These are phyloP conservation scores for Vanessa atalanta DNA, from an alignment of 1,140 invertebrate species.

Conservation along the genomic window DNA sequence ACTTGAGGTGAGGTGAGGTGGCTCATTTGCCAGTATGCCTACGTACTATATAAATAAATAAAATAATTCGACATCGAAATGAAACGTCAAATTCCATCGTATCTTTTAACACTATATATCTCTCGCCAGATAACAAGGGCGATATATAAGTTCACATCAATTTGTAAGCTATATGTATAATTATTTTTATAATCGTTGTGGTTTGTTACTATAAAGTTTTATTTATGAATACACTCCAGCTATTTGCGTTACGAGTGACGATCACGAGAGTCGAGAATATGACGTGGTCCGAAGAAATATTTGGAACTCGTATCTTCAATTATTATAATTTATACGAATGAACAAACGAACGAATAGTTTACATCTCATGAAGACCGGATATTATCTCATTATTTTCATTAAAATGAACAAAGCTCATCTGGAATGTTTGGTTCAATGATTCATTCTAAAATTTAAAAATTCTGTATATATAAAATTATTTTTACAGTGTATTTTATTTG, in stretches of 20 bases:
- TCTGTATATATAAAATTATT: no score
- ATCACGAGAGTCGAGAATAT: slow-evolving; percentile 38
- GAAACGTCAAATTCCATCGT: no score
- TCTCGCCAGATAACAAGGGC: neutral
- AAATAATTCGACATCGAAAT: no score
- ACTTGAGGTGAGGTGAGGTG: no score
- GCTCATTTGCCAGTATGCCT: no score
- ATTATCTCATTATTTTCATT: neutral
- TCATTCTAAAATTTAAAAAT: no score
- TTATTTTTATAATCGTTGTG: slow-evolving; percentile 35
- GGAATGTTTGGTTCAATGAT: no score
- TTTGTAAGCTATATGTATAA: slow-evolving; percentile 27
- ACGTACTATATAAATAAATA: no score
- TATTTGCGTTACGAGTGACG: slow-evolving; percentile 48
- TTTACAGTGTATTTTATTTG: no score
- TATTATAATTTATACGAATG: neutral
- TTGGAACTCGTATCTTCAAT: slow-evolving; percentile 24
- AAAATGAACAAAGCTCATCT: neutral
- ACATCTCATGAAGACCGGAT: neutral
- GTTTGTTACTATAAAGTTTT: slow-evolving; percentile 40
- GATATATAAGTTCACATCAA: slow-evolving; percentile 3
- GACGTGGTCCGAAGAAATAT: slow-evolving; percentile 35
- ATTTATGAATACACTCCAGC: slow-evolving; percentile 44
- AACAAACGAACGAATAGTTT: no score
- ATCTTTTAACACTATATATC: no score